These are phyloP conservation scores for Dusona sp. DNA, from an alignment of 2,888 invertebrate genomes.

Conservation along the genomic window DNA sequence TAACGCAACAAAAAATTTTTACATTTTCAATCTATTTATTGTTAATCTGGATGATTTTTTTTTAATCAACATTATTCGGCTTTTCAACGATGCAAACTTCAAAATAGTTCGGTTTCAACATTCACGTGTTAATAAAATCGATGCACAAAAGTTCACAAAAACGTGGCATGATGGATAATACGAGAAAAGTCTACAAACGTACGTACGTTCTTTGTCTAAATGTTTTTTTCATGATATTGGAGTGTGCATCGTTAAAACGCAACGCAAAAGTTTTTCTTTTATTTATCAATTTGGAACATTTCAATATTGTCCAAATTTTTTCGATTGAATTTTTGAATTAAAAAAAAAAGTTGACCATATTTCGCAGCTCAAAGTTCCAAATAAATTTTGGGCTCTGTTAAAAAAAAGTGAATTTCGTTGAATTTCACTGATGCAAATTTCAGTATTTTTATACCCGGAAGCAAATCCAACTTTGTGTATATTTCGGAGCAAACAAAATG, in stretches of 20 bases:
- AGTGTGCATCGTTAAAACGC: not conserved
- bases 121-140: slow-evolving; percentile 7
- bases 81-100: not conserved
- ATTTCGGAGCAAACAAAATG: not conserved
- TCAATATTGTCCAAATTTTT: not conserved
- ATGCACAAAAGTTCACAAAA: slow-evolving; percentile 40
- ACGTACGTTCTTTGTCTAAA: not conserved
- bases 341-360: not conserved
- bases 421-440: not conserved
- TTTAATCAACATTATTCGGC: not conserved
- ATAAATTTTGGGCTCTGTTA: not conserved
- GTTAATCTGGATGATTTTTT: not conserved
- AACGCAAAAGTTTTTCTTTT: not conserved
- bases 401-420: not conserved
- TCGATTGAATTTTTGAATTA: not conserved
- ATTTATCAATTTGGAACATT: not conserved
- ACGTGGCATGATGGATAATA: not conserved
- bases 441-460: not conserved
- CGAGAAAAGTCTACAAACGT: slow-evolving; percentile 7
- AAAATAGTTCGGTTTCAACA: slow-evolving; percentile 3
- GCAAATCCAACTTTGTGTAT: not conserved
- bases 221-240: not conserved
- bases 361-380: not conserved
- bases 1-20: not conserved
- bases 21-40: not conserved